A percentile compares a stretch with the other conserved stretches of the same genome.
phyloP scores from a whole-genome alignment of 2,797 vertebrate species.

The Lepilemur septentrionalis region DNA sequence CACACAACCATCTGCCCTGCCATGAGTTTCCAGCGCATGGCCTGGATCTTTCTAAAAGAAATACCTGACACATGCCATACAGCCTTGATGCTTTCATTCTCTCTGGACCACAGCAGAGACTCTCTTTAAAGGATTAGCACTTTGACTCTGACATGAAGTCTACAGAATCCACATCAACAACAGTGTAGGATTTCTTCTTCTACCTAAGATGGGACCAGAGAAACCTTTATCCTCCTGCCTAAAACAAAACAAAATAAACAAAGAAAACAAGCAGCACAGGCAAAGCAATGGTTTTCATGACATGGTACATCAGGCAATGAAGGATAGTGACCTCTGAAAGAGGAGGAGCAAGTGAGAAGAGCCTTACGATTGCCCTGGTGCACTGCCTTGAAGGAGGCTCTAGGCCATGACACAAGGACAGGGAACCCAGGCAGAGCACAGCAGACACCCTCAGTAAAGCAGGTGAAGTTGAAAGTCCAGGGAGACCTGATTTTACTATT shows the following conservation, averaged over 20 bases:
- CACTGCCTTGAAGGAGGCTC: background rate
- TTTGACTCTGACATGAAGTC: background rate
- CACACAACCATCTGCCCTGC: background rate
- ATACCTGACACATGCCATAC: background rate
- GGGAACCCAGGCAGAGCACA: background rate
- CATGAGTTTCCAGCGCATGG: background rate
- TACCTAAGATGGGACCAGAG: background rate
- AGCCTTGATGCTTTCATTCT: background rate
- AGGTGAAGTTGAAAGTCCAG: background rate
- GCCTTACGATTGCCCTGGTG: background rate
- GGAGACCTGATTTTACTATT: background rate
- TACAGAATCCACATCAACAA: background rate
- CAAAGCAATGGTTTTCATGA: background rate
- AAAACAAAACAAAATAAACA: background rate
- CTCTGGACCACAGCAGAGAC: background rate
- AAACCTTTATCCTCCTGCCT: background rate
- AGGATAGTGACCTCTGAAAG: background rate
- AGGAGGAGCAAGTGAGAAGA: background rate
- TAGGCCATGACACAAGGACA: background rate
- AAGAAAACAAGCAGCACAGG: background rate
- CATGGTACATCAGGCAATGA: background rate
- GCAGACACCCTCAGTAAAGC: background rate
- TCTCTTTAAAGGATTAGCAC: background rate
- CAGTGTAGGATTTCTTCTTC: background rate
- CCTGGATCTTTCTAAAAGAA: background rate